phyloP scores from a whole-genome alignment of 2,888 invertebrate genomes.

The Coleophora flavipennella region DNA sequence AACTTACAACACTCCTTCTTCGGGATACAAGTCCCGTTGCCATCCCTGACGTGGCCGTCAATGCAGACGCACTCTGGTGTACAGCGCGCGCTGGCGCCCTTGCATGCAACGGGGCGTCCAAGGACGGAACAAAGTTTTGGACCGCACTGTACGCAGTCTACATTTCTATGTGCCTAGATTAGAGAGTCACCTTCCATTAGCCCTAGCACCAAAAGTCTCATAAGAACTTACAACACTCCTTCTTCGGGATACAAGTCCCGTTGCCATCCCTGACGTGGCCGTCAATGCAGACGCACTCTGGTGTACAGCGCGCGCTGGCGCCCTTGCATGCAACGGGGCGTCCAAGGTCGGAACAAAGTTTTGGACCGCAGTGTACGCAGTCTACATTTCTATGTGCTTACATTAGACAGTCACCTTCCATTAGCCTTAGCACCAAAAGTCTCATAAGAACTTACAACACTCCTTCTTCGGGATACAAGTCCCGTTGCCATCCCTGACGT shows the following conservation, averaged over 20 bases:
- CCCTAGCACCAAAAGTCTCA: slow-evolving; percentile 15
- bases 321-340: slow-evolving; percentile 35
- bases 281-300: slow-evolving; percentile 44
- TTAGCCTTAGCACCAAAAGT: slow-evolving; percentile 18
- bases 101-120: slow-evolving; percentile 35
- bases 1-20: slow-evolving; percentile 37
- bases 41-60: slow-evolving; percentile 36
- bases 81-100: slow-evolving; percentile 33
- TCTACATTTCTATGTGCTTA: no score
- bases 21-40: slow-evolving; percentile 35
- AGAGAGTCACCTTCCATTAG: no score
- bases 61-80: slow-evolving; percentile 42
- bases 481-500: slow-evolving; percentile 31
- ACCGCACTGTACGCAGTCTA: slow-evolving; percentile 43
- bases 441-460: slow-evolving; percentile 29
- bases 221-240: slow-evolving; percentile 33
- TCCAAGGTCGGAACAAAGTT: slow-evolving; percentile 35
- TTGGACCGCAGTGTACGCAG: slow-evolving; percentile 45
- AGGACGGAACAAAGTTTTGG: slow-evolving; percentile 43
- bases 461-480: slow-evolving; percentile 36
- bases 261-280: slow-evolving; percentile 35
- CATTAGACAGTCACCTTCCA: no score
- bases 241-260: slow-evolving; percentile 35
- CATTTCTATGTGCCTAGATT: no score
- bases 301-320: slow-evolving; percentile 31